Evolutionary conservation across 2,113 vertebrate genomes (phyloP), one percentile per base, ranked within the genome.

Genomic region (Thomomys bottae): DNA sequence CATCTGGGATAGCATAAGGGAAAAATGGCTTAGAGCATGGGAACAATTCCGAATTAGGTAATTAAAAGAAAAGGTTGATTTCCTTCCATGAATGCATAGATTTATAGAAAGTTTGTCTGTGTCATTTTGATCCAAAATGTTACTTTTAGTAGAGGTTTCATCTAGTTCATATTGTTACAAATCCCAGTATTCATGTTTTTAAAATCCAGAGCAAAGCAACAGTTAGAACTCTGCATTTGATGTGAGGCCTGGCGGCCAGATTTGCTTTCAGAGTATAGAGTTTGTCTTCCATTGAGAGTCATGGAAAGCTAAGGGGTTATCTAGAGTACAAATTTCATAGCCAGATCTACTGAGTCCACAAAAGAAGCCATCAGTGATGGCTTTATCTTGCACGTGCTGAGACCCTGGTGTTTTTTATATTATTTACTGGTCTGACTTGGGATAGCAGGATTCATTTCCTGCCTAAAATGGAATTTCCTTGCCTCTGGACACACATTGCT

Each of bases 191-290:
- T 61, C 11, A 28, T 57, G 30, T 26, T 71, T 73, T 77, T 61
- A n/a, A 85, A 88, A 84, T 24, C 54, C 64, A 70, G 36, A 45
- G 7, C 5, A 84, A 93, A 94, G 23, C 26, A 68, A 73, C 23
- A 45, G 3, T 59, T 76, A 34, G 59, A 28, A 11, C 63, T 57
- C 36, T 76, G 1, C 45, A 28, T 14, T 59, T 84, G 40, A 66
- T 9, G 38, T 3, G 23, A 76, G 8, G 2, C 3, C 57, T 30
- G 45, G 38, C 23, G 64, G n/a, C 23, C 38, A n/a, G 61, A 40
- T 79, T 76, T 84, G n/a, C 72, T 89, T 76, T n/a, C 14, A 12
- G 6, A 89, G 28, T 4, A 49, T 23, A 67, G 57, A 78, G 49
- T n/a, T 24, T 34, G 57, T 63, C 4, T 32, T 86, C 34, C 23